Conservation (phyloP, 1,140 invertebrate genomes). For the Coelopa frigida region DNA sequence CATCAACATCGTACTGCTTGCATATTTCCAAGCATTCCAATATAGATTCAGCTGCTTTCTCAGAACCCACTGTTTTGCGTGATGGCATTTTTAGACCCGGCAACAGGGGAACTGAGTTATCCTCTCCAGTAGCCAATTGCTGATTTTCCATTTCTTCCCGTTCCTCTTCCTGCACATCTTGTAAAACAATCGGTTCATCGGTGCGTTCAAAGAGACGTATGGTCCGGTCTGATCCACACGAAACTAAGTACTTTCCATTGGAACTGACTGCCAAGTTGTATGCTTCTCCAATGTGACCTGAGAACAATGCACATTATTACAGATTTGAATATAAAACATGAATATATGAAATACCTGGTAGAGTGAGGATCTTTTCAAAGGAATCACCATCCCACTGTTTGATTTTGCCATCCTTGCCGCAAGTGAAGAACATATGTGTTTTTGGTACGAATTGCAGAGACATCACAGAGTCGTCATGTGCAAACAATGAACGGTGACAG, state of each 20-base stretch:
- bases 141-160: slow-evolving; percentile 65
- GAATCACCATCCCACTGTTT: slow-evolving; percentile 97
- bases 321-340: background rate
- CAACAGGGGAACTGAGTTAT: slow-evolving; percentile 57
- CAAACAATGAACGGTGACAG: slow-evolving; percentile 80
- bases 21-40: slow-evolving; percentile 80
- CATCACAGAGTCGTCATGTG: slow-evolving; percentile 92
- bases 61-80: slow-evolving; percentile 83
- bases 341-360: slow-evolving; percentile 54
- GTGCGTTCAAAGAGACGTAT: slow-evolving; percentile 82
- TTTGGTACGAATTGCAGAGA: slow-evolving; percentile 79
- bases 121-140: slow-evolving; percentile 62
- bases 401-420: slow-evolving; percentile 85
- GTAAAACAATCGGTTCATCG: slow-evolving; percentile 81
- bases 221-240: slow-evolving; percentile 82
- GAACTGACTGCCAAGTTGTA: slow-evolving; percentile 69
- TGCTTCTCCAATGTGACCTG: slow-evolving; percentile 66
- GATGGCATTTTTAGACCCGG: slow-evolving; percentile 74
- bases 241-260: slow-evolving; percentile 72
- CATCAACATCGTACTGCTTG: slow-evolving; percentile 56
- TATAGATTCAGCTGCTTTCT: slow-evolving; percentile 82
- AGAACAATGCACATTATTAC: background rate
- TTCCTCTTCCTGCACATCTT: slow-evolving; percentile 85
- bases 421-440: slow-evolving; percentile 91
- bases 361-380: slow-evolving; percentile 82